Evolutionary conservation across 2,888 invertebrate genomes (phyloP).

Genomic region (Brachyopa scutellaris): DNA sequence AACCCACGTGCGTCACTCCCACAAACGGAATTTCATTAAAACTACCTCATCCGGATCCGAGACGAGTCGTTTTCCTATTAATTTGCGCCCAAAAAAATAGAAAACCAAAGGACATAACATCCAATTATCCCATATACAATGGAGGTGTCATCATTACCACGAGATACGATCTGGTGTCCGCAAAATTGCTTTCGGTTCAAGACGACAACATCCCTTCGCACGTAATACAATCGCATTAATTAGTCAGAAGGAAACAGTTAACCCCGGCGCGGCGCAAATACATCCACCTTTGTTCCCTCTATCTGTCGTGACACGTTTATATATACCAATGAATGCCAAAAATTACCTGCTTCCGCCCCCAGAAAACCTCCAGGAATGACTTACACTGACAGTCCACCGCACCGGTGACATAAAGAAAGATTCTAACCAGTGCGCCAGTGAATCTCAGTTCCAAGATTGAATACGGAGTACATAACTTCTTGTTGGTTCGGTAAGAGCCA

Average conservation of each 20-base stretch:
- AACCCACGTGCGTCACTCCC: constrained; percentile 2
- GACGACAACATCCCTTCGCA: constrained; percentile 31
- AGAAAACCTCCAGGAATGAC: constrained; percentile 28
- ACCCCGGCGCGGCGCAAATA: constrained; percentile 26
- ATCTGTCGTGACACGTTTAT: constrained; percentile 45
- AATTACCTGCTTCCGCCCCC: constrained; percentile 63
- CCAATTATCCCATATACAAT: constrained; percentile 58
- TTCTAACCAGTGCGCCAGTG: constrained; percentile 8
- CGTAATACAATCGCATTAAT: constrained; percentile 63
- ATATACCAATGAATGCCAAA: constrained; percentile 60
- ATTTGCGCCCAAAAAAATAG: constrained; percentile 5
- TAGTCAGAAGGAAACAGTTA: constrained; percentile 62
- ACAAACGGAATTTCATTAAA: constrained; percentile 25
- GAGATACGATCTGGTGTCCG: constrained; percentile 54
- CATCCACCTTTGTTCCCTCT: background rate
- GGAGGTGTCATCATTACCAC: constrained; percentile 62
- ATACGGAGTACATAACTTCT: constrained; percentile 30
- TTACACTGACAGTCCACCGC: constrained; percentile 48
- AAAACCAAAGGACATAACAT: constrained; percentile 19
- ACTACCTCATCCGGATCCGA: background rate
- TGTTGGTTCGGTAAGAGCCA: constrained; percentile 10
- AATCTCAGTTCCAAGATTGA: constrained; percentile 30
- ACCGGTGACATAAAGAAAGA: constrained; percentile 51
- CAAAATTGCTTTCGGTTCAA: constrained; percentile 58
- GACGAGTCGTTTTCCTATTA: constrained; percentile 5